These are phyloP conservation scores for Diarsia mendica DNA, from an alignment of 2,888 invertebrate species.

Conservation along the genomic window DNA sequence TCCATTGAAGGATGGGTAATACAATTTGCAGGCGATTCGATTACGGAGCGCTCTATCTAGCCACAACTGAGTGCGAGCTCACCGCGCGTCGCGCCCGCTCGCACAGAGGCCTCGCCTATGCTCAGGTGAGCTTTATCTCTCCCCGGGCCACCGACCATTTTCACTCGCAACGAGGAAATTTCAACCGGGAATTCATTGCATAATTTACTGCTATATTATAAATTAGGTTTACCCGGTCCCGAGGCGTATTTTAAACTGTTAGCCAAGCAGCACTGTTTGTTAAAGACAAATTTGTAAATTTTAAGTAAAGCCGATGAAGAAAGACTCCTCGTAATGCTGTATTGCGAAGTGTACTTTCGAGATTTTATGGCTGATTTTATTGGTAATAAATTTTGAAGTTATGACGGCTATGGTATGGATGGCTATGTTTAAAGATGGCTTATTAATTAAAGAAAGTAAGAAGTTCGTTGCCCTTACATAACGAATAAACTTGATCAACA, in stretches of 20 bases:
- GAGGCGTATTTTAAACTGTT: slow-evolving; percentile 77
- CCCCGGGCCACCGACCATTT: slow-evolving; percentile 72
- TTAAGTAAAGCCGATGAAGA: slow-evolving; percentile 70
- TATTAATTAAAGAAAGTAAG: slow-evolving; percentile 38
- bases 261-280: slow-evolving; percentile 73
- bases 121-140: slow-evolving; percentile 73
- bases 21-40: slow-evolving; percentile 65
- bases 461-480: neutral
- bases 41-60: slow-evolving; percentile 57
- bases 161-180: slow-evolving; percentile 75
- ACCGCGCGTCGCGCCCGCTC: slow-evolving; percentile 54
- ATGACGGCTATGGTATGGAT: slow-evolving; percentile 45
- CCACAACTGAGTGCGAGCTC: slow-evolving; percentile 61
- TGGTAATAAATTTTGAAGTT: slow-evolving; percentile 54
- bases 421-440: slow-evolving; percentile 45
- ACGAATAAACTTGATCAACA: neutral
- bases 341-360: slow-evolving; percentile 63
- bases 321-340: slow-evolving; percentile 68
- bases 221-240: slow-evolving; percentile 75
- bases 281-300: slow-evolving; percentile 77
- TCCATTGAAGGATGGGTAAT: slow-evolving; percentile 66
- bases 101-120: slow-evolving; percentile 49
- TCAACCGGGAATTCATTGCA: slow-evolving; percentile 79
- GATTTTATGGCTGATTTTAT: slow-evolving; percentile 64
- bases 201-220: slow-evolving; percentile 82